Evolutionary conservation across 2,888 invertebrate genomes (phyloP), one percentile per base, ranked within the genome.

Genomic region (Blera fallax): DNA sequence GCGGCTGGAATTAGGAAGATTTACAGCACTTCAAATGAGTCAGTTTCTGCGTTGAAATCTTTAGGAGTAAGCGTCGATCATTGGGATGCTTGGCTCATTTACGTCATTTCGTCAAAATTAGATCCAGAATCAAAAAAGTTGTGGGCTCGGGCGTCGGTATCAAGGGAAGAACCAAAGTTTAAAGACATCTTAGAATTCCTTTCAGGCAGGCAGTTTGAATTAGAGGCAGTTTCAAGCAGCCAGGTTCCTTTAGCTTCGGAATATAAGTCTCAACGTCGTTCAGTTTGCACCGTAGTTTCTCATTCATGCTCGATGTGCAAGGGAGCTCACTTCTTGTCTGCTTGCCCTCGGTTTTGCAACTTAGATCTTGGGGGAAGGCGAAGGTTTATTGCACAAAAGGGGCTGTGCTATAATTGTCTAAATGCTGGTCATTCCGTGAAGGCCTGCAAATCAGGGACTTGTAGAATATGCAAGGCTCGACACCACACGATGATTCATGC

Each of bases 321-420:
- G 4, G 45, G 56, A n/a, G 7, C 14, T 0, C 40, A 69, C 24
- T 69, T 54, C 10, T 1, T 69, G 5, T 4, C 40, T 7, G 0
- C 37, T 5, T 67, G 67, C 24, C 40, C 24, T 24, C 24, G 24
- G 3, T 54, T 67, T 34, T 4, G 32, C 14, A 18, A 43, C 1
- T 24, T 70, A 1, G 70, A 58, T 21, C 18, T 70, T 0, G 32
- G n/a, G n/a, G 70, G 45, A 3, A 43, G 6, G 14, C n/a, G 16
- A 11, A 10, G 16, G 2, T 7, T 69, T 18, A 45, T 45, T 27
- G 10, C 48, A 5, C 58, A 72, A 48, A 72, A 37, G 21, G 16
- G 56, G 8, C 5, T 70, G 5, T 70, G 70, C 16, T 70, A 70
- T 10, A 70, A 70, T 48, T 70, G 58, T n/a, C 27, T 58, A 1